Conservation (phyloP, 2,888 invertebrate genomes). For the Ecliptopera silaceata region DNA sequence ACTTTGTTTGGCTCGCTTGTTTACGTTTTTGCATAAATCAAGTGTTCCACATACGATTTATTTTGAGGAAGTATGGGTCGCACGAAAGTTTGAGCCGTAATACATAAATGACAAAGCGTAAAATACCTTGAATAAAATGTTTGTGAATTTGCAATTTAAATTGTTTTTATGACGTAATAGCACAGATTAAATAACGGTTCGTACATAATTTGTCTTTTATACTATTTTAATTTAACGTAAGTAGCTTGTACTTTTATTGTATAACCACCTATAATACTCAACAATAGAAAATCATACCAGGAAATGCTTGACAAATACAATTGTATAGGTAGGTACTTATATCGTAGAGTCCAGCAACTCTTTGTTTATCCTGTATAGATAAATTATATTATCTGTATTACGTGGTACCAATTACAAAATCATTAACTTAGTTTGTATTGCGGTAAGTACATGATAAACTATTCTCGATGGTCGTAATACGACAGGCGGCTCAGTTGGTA, state of each 20-base stretch:
- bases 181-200: not conserved
- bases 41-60: slow-evolving; percentile 12
- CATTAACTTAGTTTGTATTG: no score
- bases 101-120: not conserved
- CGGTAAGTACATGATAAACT: no score
- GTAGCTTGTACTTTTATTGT: not conserved
- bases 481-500: no score
- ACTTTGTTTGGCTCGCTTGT: slow-evolving; percentile 22
- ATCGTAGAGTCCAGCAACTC: not conserved
- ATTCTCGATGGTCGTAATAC: no score
- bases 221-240: not conserved
- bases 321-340: no score
- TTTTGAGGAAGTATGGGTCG: not conserved
- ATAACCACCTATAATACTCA: not conserved
- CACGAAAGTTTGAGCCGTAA: slow-evolving; percentile 3
- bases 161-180: slow-evolving; percentile 8
- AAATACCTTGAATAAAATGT: not conserved
- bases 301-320: slow-evolving; percentile 1
- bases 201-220: not conserved
- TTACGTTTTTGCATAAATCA: slow-evolving; percentile 34
- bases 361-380: not conserved
- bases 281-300: not conserved
- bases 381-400: not conserved
- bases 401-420: no score
- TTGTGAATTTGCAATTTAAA: slow-evolving; percentile 1